Evolutionary conservation across 35 echinoderm and acorn worm species (phyloP).

Genomic region (Lytechinus pictus): DNA sequence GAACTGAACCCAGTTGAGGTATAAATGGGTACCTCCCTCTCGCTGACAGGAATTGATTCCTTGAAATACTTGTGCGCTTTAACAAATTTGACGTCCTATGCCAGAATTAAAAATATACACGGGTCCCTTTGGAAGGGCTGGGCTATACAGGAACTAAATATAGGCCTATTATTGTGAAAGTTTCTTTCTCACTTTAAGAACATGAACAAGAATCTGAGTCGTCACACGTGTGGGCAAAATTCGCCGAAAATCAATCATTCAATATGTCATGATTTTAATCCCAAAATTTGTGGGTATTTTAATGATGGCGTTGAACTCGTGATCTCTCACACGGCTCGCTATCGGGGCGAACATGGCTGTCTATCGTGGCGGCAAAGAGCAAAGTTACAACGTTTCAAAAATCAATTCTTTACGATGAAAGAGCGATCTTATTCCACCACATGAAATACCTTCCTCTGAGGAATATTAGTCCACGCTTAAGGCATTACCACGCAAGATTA

Average conservation of each 20-base stretch:
- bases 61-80: too few species aligned
- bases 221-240: background rate
- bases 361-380: background rate
- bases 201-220: background rate
- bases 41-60: too few species aligned
- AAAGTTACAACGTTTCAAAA: background rate
- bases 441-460: background rate
- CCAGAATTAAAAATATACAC: too few species aligned
- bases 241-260: background rate
- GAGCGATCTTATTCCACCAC: background rate
- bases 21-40: too few species aligned
- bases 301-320: background rate
- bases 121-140: too few species aligned
- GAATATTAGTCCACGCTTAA: background rate
- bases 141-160: too few species aligned
- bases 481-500: background rate
- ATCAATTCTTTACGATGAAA: slow-evolving; percentile 11
- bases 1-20: too few species aligned
- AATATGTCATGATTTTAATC: background rate
- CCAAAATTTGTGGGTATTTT: background rate
- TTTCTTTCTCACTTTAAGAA: background rate
- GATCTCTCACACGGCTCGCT: background rate
- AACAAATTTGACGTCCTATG: too few species aligned
- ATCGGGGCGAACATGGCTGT: background rate
- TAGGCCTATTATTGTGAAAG: background rate